Evolutionary conservation across 2,113 vertebrate genomes (phyloP).

Genomic region (Stomatorhinus ivindoensis): DNA sequence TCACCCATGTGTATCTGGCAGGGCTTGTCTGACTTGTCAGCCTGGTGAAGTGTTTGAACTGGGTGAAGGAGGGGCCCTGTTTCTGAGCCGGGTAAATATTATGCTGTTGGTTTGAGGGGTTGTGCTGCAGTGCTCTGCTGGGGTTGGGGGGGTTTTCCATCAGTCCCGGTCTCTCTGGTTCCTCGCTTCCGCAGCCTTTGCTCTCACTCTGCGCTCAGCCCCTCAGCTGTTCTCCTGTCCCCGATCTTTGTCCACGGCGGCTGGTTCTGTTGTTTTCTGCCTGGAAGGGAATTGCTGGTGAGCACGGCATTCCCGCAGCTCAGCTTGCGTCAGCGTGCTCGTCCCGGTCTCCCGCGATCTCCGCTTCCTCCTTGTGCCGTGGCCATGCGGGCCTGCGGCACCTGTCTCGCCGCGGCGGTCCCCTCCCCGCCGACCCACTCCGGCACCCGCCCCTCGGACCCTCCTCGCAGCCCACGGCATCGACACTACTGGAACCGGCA

Average conservation of each 20-base stretch:
- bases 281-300: slow-evolving; percentile 11
- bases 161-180: slow-evolving; percentile 15
- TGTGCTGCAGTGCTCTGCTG: slow-evolving; percentile 25
- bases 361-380: slow-evolving; percentile 4
- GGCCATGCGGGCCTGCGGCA: not conserved
- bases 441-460: slow-evolving; percentile 18
- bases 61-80: slow-evolving; percentile 31
- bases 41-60: slow-evolving; percentile 50
- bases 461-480: not conserved
- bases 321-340: not conserved
- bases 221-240: not conserved
- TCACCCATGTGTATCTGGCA: slow-evolving; percentile 35
- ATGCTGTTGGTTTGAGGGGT: slow-evolving; percentile 38
- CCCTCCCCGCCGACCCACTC: slow-evolving; percentile 46
- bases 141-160: slow-evolving; percentile 17
- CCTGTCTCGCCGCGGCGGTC: slow-evolving; percentile 14
- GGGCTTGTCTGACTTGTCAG: slow-evolving; percentile 45
- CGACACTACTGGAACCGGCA: not conserved
- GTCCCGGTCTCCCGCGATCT: not conserved
- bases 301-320: not conserved
- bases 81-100: slow-evolving; percentile 58
- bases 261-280: not conserved
- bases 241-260: not conserved
- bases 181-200: not conserved
- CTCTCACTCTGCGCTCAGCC: not conserved